A percentile compares a stretch with the other conserved stretches of the same genome.
Evolutionary conservation across 2,113 vertebrate genomes (phyloP).

Genomic region (Lucifuga dentata): DNA sequence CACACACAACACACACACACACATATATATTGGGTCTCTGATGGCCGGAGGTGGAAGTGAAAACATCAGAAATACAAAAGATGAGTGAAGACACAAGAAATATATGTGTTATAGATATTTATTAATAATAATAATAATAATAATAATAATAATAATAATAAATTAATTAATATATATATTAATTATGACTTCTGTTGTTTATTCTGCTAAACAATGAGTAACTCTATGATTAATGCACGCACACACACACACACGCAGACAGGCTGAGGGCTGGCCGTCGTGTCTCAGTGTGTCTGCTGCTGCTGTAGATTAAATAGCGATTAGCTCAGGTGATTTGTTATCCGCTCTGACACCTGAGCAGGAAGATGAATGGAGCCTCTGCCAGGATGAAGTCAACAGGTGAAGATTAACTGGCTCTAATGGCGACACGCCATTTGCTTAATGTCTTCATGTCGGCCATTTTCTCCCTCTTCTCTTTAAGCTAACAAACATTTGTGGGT

Average conservation of each 20-base stretch:
- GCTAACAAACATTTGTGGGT: slow-evolving; percentile 36
- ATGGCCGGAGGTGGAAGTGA: too few species aligned
- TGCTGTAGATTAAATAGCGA: slow-evolving; percentile 77
- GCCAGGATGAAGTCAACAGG: slow-evolving; percentile 74
- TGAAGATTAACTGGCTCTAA: slow-evolving; percentile 79
- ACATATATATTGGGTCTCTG: too few species aligned
- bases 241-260: slow-evolving; percentile 18
- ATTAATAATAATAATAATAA: too few species aligned
- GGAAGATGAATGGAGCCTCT: slow-evolving; percentile 72
- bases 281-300: slow-evolving; percentile 53
- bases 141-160: too few species aligned
- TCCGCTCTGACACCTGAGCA: slow-evolving; percentile 69
- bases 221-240: slow-evolving; percentile 30
- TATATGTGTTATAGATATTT: too few species aligned
- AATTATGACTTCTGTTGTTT: too few species aligned
- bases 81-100: slow-evolving; percentile 35
- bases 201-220: slow-evolving; percentile 61
- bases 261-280: slow-evolving; percentile 23
- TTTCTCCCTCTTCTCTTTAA: slow-evolving; percentile 51
- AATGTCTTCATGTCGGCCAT: slow-evolving; percentile 56
- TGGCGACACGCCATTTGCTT: slow-evolving; percentile 78
- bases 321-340: slow-evolving; percentile 76
- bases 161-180: too few species aligned
- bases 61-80: slow-evolving; percentile 1
- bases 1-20: too few species aligned